Conservation (phyloP, 2,797 vertebrate genomes). For the Halcyon badia region DNA sequence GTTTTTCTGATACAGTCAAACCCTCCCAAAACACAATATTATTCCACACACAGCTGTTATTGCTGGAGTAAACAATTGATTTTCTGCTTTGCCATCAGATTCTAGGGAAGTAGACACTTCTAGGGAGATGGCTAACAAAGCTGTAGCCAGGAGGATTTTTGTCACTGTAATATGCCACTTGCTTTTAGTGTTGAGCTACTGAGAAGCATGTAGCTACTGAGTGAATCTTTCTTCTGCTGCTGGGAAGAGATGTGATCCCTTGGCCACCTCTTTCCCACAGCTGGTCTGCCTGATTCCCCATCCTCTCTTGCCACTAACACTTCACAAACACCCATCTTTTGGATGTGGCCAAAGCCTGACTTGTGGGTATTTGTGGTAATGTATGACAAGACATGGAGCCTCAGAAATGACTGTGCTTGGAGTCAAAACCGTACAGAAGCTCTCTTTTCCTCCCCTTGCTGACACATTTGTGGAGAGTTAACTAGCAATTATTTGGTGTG, state of each 20-base stretch:
- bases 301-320: not conserved
- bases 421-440: not conserved
- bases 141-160: not conserved
- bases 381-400: not conserved
- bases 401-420: not conserved
- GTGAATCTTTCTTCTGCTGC: not conserved
- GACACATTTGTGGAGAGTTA: not conserved
- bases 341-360: rapidly evolving
- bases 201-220: not conserved
- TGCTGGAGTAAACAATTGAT: not conserved
- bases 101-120: not conserved
- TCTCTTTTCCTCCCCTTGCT: not conserved
- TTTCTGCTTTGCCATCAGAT: not conserved
- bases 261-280: not conserved
- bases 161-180: not conserved
- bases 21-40: not conserved
- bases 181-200: not conserved
- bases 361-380: not conserved
- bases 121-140: not conserved
- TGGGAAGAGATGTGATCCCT: not conserved
- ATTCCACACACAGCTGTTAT: not conserved
- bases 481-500: not conserved
- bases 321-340: not conserved
- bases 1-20: not conserved
- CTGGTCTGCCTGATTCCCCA: not conserved